Evolutionary conservation across 2,113 vertebrate species (phyloP).

Genomic region (Varanus salvator): DNA sequence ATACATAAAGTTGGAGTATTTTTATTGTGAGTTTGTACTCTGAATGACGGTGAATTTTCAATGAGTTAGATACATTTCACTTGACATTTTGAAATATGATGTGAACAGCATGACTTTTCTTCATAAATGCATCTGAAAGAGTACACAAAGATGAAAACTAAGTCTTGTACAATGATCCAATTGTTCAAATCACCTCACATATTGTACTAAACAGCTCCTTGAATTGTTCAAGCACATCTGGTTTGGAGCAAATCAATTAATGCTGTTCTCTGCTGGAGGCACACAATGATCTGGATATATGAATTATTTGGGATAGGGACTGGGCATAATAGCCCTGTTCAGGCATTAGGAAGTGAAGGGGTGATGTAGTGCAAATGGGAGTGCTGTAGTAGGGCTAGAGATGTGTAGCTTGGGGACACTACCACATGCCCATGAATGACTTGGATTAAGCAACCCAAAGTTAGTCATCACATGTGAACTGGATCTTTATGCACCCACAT

Average conservation of each 20-base stretch:
- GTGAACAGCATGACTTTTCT: slow-evolving; percentile 10
- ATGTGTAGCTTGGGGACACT: no score
- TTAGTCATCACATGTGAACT: no score
- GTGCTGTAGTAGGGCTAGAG: no score
- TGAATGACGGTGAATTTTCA: slow-evolving; percentile 25
- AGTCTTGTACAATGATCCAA: not conserved
- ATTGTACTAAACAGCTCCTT: not conserved
- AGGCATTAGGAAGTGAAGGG: not conserved
- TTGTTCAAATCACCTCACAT: not conserved
- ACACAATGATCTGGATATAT: not conserved
- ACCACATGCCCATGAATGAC: not conserved
- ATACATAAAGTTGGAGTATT: slow-evolving; percentile 12
- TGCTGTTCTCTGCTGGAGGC: not conserved
- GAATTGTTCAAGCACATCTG: slow-evolving; percentile 18
- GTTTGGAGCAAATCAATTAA: not conserved
- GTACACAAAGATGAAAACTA: slow-evolving; percentile 18
- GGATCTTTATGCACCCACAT: not conserved
- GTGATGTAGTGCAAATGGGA: no score
- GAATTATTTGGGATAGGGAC: not conserved
- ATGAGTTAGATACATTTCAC: slow-evolving; percentile 11
- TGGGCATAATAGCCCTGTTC: not conserved
- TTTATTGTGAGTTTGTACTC: slow-evolving; percentile 33
- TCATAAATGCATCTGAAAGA: not conserved
- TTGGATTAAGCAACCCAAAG: no score
- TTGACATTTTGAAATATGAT: slow-evolving; percentile 13